Evolutionary conservation across 2,888 invertebrate genomes (phyloP), one percentile per base, ranked within the genome.

Genomic region (Serrognathus titanus): DNA sequence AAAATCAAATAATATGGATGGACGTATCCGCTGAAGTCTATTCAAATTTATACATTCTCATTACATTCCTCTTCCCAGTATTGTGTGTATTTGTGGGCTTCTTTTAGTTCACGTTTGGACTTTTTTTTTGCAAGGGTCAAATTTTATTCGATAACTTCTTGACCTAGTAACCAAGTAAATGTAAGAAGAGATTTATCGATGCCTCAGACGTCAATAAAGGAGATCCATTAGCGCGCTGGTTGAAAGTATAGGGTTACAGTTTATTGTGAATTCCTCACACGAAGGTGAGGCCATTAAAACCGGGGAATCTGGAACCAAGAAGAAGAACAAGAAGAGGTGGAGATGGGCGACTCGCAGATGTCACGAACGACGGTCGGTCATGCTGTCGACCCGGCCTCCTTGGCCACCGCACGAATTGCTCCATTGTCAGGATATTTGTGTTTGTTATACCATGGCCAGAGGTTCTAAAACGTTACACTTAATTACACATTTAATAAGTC

Each of bases 291-390:
- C 11, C 13, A 40, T 12, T 11, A 13, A 13, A 11, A 9, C 40
- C 11, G 13, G 40, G 40, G 40, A 13, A 12, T 12, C 40, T 12
- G 40, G 11, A 11, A 7, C 47, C 47, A 13, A 11, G 47, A 5
- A 16, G 24, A 31, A 31, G 16, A 16, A 13, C 13, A 51, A 45
- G 51, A 41, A 51, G 48, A 57, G 55, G 56, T 53, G 58, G 62
- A 66, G 65, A 67, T 68, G 66, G 67, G 61, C 64, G 66, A 69
- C 67, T 65, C 65, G 63, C 63, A 65, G 63, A 68, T 69, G 66
- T 69, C 69, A 69, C 69, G 69, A 70, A 64, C 62, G 58, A 31
- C 6, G 24, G 24, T 61, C 56, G 66, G 69, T 70, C 70, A 70
- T 69, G 69, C 62, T 58, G 64, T 55, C 68, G 70, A 70, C 70